Evolutionary conservation across 2,888 invertebrate species (phyloP), one percentile per base, ranked within the genome.

Genomic region (Protophormia terraenovae): DNA sequence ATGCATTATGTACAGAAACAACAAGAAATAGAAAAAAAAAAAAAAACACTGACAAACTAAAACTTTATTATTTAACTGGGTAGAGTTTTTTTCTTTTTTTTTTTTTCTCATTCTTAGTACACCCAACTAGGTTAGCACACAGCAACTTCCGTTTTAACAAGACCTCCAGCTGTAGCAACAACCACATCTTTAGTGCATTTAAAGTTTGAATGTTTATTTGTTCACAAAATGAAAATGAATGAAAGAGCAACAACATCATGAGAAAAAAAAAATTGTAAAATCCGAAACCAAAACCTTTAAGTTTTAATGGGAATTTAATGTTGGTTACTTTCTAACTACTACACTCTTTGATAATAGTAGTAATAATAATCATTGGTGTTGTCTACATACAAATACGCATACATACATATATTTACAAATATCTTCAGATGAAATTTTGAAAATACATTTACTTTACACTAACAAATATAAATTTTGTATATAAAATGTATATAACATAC

Each of bases 231-330:
- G 38, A 41, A 41, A 64, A 66, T 24, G n/a, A 41, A 73, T 4
- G 35, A 19, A 35, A 73, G 16, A 27, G n/a, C 35, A 66, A 35
- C 12, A 58, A 53, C n/a, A 14, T 0, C 2, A 72, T 3, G 7
- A 29, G 41, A 45, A 4, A 41, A 45, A 71, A 67, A 19, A 47
- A 60, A 60, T 22, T 55, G 1, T 10, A 24, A 6, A 71, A 76
- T 8, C 14, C 27, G 58, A 73, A 82, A 77, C 69, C 76, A 66
- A 69, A 75, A 69, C 76, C 76, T 77, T 71, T 77, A 82, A 76
- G 76, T 82, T 82, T 71, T 77, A 82, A 82, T 82, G 76, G 62
- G 64, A 82, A 82, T 82, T 71, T 77, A 82, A 76, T 82, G 76
- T 82, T 82, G 76, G 82, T 82, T 77, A 82, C 55, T 76, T 77